phyloP scores from a whole-genome alignment of 2,113 vertebrate species.

The Nestor notabilis region DNA sequence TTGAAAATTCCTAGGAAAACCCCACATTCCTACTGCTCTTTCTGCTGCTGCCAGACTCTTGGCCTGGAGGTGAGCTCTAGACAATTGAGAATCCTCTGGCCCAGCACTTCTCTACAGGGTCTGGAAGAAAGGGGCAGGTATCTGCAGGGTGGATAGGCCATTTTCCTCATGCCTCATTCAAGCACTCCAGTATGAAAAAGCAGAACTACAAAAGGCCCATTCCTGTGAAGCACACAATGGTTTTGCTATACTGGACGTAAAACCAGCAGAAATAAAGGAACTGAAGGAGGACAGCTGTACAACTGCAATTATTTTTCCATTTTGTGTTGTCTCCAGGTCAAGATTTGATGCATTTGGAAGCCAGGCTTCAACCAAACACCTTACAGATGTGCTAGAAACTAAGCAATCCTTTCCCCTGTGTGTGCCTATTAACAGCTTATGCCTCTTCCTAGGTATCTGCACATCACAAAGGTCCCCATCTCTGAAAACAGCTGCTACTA shows the following conservation, averaged over 20 bases:
- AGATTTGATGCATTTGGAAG: background rate
- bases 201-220: background rate
- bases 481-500: background rate
- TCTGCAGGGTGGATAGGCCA: background rate
- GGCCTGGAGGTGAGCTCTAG: background rate
- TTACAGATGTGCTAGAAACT: background rate
- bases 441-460: background rate
- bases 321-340: background rate
- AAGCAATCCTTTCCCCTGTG: background rate
- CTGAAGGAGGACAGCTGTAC: background rate
- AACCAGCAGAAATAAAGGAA: background rate
- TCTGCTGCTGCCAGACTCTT: background rate
- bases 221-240: background rate
- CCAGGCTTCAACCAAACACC: background rate
- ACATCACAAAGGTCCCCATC: background rate
- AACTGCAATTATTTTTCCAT: background rate
- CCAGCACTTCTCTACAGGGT: background rate
- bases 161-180: background rate
- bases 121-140: background rate
- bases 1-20: slow-evolving; percentile 11
- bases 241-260: background rate
- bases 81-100: background rate
- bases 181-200: background rate
- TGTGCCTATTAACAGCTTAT: background rate
- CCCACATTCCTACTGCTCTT: background rate